These are phyloP conservation scores for honey bee (Apis mellifera) DNA, from an alignment of 1,140 invertebrate species.

Conservation along the genomic window DNA sequence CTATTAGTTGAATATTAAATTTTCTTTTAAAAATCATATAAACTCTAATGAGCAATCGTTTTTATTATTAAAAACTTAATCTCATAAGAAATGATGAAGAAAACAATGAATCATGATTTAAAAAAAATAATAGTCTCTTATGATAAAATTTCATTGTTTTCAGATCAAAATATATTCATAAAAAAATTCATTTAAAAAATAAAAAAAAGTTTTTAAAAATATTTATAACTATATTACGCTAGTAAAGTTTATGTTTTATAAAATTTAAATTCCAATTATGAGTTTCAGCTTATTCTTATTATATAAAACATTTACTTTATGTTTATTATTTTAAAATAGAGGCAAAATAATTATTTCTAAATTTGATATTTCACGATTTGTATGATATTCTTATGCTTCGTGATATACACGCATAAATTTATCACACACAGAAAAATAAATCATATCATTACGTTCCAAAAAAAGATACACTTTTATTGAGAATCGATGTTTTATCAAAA, in stretches of 20 bases:
- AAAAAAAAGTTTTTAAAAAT: no score
- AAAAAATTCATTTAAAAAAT: no score
- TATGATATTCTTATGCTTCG: background rate
- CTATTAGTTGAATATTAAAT: background rate
- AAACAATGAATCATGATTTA: background rate
- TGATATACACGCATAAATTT: conserved; percentile 10
- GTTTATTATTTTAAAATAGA: background rate
- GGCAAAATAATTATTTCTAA: background rate
- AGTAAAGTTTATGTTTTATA: background rate
- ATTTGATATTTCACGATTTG: no score
- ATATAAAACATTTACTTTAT: background rate
- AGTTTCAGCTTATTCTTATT: background rate
- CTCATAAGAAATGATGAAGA: background rate
- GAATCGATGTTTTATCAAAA: background rate
- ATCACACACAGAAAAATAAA: background rate
- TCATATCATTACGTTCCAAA: background rate
- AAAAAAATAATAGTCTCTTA: background rate
- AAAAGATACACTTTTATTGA: background rate
- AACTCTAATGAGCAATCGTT: background rate
- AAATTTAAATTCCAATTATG: background rate
- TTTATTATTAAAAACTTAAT: background rate
- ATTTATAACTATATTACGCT: background rate
- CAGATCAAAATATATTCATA: no score
- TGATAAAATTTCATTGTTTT: background rate
- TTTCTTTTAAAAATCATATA: background rate